A percentile compares a stretch with the other conserved stretches of the same genome.
phyloP scores from a whole-genome alignment of 2,888 invertebrate species.

The Caenorhabditis macrosperma region DNA sequence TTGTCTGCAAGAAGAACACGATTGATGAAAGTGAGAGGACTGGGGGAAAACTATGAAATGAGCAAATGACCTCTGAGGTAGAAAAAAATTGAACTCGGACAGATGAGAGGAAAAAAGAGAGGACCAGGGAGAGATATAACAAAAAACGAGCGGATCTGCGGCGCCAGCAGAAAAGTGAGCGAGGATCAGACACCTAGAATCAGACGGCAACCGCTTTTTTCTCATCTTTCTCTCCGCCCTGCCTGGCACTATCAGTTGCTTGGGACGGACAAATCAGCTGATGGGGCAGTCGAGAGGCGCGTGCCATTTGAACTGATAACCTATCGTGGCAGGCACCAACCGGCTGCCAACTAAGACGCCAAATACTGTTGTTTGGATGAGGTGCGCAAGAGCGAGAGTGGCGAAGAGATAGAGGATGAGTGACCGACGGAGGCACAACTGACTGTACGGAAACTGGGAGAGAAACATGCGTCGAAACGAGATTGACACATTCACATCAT shows the following conservation, averaged over 20 bases:
- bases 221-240: conserved; percentile 56
- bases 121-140: conserved; percentile 22
- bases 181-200: conserved; percentile 59
- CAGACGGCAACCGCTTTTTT: conserved; percentile 50
- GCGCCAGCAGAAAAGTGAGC: conserved; percentile 25
- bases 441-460: conserved; percentile 44
- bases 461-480: conserved; percentile 52
- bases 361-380: conserved; percentile 51
- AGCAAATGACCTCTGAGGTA: conserved; percentile 40
- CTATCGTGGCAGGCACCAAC: conserved; percentile 63
- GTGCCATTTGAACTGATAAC: conserved; percentile 64
- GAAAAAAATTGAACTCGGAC: conserved; percentile 43
- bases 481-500: conserved; percentile 55
- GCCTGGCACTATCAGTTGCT: conserved; percentile 56
- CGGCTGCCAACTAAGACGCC: conserved; percentile 46
- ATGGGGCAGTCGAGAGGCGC: conserved; percentile 57
- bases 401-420: conserved; percentile 52
- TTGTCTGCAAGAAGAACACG: conserved; percentile 35
- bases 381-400: conserved; percentile 57
- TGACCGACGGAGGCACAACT: conserved; percentile 51
- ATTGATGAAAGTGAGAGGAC: neutral
- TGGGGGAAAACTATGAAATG: neutral
- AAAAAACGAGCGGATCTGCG: conserved; percentile 43
- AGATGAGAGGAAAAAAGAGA: conserved; percentile 40
- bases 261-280: conserved; percentile 58